Conservation (phyloP, 2,113 vertebrate genomes). For the Salminus brasiliensis region DNA sequence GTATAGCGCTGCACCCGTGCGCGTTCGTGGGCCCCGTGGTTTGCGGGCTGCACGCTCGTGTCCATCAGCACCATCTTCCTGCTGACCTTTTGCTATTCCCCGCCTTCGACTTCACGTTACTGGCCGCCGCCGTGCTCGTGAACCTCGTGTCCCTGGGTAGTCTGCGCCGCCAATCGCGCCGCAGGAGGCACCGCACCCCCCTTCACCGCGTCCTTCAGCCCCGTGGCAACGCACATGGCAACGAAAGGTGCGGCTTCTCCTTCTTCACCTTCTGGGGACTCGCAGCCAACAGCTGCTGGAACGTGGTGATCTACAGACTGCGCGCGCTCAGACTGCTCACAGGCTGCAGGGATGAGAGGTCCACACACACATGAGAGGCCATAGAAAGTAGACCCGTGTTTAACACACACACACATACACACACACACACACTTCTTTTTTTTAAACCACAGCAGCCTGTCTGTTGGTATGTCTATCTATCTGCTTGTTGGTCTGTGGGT, state of each 20-base stretch:
- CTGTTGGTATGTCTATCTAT: too few species aligned
- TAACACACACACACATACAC: too few species aligned
- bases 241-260: slow-evolving; percentile 80
- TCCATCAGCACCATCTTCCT: slow-evolving; percentile 81
- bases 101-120: slow-evolving; percentile 78
- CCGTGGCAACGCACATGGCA: slow-evolving; percentile 78
- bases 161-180: slow-evolving; percentile 77
- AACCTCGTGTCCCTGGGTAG: slow-evolving; percentile 79
- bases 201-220: slow-evolving; percentile 78
- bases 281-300: slow-evolving; percentile 79
- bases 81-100: slow-evolving; percentile 78
- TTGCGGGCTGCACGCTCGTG: slow-evolving; percentile 80
- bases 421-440: too few species aligned
- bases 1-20: slow-evolving; percentile 74
- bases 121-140: slow-evolving; percentile 74
- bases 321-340: slow-evolving; percentile 72
- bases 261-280: slow-evolving; percentile 83
- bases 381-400: too few species aligned
- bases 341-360: slow-evolving; percentile 46
- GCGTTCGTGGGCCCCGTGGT: slow-evolving; percentile 74
- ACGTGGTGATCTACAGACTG: slow-evolving; percentile 78
- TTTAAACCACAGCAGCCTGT: too few species aligned
- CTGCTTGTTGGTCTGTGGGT: background rate
- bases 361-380: background rate
- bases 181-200: too few species aligned